A percentile compares a stretch with the other conserved stretches of the same genome.
These are phyloP conservation scores for Amphipoea lucens DNA, from an alignment of 2,888 invertebrate species.

Conservation along the genomic window DNA sequence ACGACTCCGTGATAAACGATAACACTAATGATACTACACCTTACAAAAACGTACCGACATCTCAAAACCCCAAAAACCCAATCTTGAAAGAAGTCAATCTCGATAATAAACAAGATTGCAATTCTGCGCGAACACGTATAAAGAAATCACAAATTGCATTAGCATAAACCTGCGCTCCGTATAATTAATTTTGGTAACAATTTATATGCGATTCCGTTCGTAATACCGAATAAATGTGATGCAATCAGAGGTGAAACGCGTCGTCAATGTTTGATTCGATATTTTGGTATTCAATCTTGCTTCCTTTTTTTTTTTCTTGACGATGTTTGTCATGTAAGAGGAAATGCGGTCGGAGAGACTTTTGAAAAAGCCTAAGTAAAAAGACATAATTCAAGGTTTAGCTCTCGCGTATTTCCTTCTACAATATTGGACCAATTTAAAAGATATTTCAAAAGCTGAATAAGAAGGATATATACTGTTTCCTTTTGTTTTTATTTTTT, in stretches of 20 bases:
- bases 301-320: constrained; percentile 26
- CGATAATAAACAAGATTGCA: constrained; percentile 38
- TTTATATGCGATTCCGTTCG: constrained; percentile 56
- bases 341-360: no score
- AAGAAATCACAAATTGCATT: constrained; percentile 63
- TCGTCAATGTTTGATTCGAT: constrained; percentile 22
- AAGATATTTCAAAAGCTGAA: no score
- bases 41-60: constrained; percentile 20
- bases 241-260: constrained; percentile 51
- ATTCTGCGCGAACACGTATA: constrained; percentile 29
- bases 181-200: constrained; percentile 59
- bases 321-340: background rate
- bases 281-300: constrained; percentile 21
- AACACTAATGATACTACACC: background rate
- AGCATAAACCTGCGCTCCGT: constrained; percentile 46
- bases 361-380: no score
- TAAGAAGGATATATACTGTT: no score
- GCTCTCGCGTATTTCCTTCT: no score
- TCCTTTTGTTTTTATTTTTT: no score
- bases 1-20: constrained; percentile 7
- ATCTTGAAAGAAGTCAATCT: constrained; percentile 32
- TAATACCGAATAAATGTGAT: constrained; percentile 39
- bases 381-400: no score
- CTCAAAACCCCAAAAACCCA: constrained; percentile 18
- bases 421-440: no score